Evolutionary conservation across 2,888 invertebrate genomes (phyloP).

Genomic region (Drosophila nr. perissopoda): DNA sequence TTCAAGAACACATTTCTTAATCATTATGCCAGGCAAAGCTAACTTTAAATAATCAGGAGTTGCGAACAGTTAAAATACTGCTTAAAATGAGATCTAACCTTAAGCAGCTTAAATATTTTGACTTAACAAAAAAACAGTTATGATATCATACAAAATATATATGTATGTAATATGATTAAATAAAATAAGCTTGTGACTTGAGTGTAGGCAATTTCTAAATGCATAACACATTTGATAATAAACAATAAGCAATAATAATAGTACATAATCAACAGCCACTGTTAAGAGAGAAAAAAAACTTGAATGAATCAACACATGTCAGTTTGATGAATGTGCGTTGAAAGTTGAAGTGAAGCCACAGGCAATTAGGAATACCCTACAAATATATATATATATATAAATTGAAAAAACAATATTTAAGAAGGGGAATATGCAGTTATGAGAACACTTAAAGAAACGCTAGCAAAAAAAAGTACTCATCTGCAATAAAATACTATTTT

Average conservation of each 20-base stretch:
- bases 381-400: not conserved
- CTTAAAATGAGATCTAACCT: not conserved
- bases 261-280: not conserved
- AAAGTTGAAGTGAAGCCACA: not conserved
- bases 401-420: not conserved
- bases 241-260: not conserved
- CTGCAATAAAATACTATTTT: too few relatives aligned
- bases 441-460: not conserved
- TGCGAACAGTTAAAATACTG: not conserved
- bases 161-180: not conserved
- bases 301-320: slow-evolving; percentile 27
- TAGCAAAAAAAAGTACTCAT: not conserved
- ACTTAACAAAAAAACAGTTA: not conserved
- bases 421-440: not conserved
- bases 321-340: slow-evolving; percentile 40
- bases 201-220: not conserved
- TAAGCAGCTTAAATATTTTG: not conserved
- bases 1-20: not conserved
- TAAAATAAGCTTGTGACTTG: not conserved
- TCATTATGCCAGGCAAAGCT: not conserved
- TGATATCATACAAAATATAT: not conserved
- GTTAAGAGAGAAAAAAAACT: slow-evolving; percentile 11
- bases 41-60: not conserved
- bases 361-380: slow-evolving; percentile 10
- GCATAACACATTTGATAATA: not conserved